phyloP scores from a whole-genome alignment of 2,888 invertebrate species.

The Yponomeuta plumbellus region DNA sequence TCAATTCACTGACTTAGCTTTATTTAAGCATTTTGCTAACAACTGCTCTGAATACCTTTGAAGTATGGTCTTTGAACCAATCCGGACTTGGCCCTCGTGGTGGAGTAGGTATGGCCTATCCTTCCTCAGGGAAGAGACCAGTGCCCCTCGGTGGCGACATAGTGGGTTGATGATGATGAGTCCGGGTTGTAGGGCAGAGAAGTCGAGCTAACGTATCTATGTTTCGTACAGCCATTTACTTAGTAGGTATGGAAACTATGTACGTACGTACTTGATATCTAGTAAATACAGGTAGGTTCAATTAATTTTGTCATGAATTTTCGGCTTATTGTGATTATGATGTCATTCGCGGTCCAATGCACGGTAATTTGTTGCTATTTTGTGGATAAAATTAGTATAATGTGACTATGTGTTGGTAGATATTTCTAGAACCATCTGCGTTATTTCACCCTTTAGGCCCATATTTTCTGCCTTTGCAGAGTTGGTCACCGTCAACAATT shows the following conservation, averaged over 20 bases:
- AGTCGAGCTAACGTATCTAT: too few species aligned
- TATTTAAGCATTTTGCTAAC: not conserved
- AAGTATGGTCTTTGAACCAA: not conserved
- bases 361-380: not conserved
- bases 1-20: not conserved
- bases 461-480: not conserved
- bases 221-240: too few species aligned
- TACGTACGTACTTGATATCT: too few species aligned
- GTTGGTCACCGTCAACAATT: conserved; percentile 27
- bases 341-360: not conserved
- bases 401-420: not conserved
- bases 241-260: too few species aligned
- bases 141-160: too few species aligned
- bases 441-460: not conserved
- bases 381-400: not conserved
- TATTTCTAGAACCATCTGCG: not conserved
- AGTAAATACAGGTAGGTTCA: not conserved
- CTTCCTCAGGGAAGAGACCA: too few species aligned
- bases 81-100: too few species aligned
- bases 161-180: too few species aligned
- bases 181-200: too few species aligned
- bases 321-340: not conserved
- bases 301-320: not conserved
- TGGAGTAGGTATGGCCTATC: too few species aligned
- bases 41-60: not conserved